Percentiles rank a stretch among this genome's conserved stretches.
Evolutionary conservation across 1,140 invertebrate genomes (phyloP).

Genomic region (Caenorhabditis inopinata): DNA sequence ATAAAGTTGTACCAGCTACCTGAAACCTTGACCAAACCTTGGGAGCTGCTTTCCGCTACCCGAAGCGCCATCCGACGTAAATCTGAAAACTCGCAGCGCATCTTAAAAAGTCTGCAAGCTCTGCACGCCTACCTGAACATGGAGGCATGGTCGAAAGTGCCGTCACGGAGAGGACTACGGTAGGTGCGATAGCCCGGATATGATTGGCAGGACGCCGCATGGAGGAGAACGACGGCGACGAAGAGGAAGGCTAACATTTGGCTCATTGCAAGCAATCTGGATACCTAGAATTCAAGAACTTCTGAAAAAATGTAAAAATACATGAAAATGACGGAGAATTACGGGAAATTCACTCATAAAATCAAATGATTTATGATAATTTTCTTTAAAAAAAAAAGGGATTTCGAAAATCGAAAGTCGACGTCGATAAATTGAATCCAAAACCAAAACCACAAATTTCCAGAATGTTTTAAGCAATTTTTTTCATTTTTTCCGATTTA

Average conservation of each 20-base stretch:
- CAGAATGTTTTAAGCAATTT: no score
- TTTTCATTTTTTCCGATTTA: no score
- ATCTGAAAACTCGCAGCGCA: not conserved
- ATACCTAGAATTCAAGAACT: not conserved
- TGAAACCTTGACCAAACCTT: slow-evolving; percentile 26
- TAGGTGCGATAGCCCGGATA: slow-evolving; percentile 7
- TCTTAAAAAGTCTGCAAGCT: not conserved
- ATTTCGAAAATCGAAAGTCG: no score
- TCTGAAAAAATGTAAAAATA: not conserved
- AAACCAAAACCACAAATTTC: no score
- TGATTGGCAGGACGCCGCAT: not conserved
- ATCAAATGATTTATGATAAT: no score
- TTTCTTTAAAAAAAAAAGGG: no score
- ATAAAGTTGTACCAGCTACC: slow-evolving; percentile 17
- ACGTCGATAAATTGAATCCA: no score
- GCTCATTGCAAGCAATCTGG: not conserved
- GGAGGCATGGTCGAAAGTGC: slow-evolving; percentile 1
- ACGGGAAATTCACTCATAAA: no score
- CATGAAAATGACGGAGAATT: not conserved
- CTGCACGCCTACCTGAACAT: not conserved
- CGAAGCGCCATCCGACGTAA: not conserved
- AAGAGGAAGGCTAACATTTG: not conserved
- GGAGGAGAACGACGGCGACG: not conserved
- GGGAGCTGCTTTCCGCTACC: not conserved
- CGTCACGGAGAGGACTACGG: slow-evolving; percentile 15